Conservation (phyloP, 2,113 vertebrate genomes). For the Cyrtonyx montezumae region DNA sequence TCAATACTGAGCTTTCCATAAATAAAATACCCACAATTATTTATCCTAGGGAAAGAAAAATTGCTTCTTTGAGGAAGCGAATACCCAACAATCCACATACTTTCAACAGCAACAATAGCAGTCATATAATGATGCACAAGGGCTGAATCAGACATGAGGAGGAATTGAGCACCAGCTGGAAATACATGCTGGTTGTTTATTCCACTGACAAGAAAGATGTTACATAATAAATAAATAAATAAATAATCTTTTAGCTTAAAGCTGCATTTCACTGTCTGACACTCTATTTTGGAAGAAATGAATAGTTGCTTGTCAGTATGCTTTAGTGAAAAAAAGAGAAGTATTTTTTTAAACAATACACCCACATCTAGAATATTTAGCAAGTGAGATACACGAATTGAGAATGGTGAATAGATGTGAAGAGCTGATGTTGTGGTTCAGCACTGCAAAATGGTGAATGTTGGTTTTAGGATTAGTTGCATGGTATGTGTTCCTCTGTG, state of each 20-base stretch:
- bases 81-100: background rate
- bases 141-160: background rate
- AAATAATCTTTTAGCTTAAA: background rate
- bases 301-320: constrained; percentile 5
- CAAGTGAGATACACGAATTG: background rate
- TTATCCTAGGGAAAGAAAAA: background rate
- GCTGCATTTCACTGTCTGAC: constrained; percentile 30
- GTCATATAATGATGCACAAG: background rate
- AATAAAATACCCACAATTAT: constrained; percentile 31
- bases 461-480: background rate
- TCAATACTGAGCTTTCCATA: background rate
- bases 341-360: background rate
- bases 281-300: constrained; percentile 28
- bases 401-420: background rate
- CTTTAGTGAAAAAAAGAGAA: background rate
- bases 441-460: background rate
- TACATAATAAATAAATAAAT: background rate
- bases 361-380: constrained; percentile 23
- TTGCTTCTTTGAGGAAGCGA: background rate
- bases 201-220: constrained; percentile 17
- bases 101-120: constrained; percentile 11
- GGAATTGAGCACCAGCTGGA: constrained; percentile 16
- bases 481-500: background rate
- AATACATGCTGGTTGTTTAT: constrained; percentile 33
- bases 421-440: background rate